Evolutionary conservation across 2,888 invertebrate species (phyloP).

Genomic region (Bugulina stolonifera): DNA sequence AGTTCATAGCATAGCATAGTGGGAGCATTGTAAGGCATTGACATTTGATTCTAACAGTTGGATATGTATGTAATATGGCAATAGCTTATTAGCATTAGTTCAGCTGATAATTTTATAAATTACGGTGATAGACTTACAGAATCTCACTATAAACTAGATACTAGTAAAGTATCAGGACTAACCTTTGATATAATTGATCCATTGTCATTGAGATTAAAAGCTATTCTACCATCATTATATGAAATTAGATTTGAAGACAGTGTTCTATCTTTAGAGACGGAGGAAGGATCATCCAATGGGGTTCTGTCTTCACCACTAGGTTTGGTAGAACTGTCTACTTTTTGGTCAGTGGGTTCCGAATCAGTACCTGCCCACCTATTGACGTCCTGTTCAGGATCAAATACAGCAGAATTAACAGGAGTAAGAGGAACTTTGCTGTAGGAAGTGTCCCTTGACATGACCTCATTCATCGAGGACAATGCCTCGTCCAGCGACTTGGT

Average conservation of each 20-base stretch:
- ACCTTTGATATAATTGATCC: neutral
- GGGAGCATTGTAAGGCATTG: too few species aligned
- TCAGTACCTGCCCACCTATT: neutral
- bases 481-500: slow-evolving; percentile 5
- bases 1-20: too few species aligned
- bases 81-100: too few species aligned
- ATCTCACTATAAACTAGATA: neutral
- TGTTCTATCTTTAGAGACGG: neutral
- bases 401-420: neutral
- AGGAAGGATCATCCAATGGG: neutral
- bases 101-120: too few species aligned
- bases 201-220: slow-evolving; percentile 9
- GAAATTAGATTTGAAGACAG: neutral
- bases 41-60: too few species aligned
- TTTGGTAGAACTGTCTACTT: neutral
- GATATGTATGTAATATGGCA: too few species aligned
- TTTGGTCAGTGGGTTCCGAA: neutral
- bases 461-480: slow-evolving; percentile 8
- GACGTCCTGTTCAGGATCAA: neutral
- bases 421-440: neutral
- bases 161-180: neutral
- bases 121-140: neutral
- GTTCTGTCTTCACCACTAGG: too few species aligned
- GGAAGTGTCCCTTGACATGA: neutral
- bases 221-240: slow-evolving; percentile 21